These are phyloP conservation scores for Heliothis virescens DNA, from an alignment of 1,140 invertebrate genomes.

Conservation along the genomic window DNA sequence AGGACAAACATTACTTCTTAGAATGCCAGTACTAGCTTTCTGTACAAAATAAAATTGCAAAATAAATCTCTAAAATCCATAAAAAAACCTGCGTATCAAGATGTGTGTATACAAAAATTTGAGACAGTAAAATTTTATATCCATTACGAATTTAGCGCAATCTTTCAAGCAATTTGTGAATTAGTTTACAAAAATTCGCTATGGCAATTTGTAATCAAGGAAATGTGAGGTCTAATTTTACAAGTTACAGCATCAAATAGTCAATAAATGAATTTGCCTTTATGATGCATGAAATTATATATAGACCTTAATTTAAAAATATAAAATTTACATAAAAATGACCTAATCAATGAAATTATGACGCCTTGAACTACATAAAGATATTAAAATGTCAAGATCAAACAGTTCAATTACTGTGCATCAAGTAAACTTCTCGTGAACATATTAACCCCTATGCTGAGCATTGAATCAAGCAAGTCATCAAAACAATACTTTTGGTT, in stretches of 20 bases:
- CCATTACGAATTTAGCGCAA: background rate
- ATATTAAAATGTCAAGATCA: slow-evolving; percentile 23
- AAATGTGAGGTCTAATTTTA: background rate
- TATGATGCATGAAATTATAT: background rate
- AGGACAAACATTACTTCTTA: too few species aligned
- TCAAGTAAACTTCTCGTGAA: background rate
- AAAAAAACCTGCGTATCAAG: too few species aligned
- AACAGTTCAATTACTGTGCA: slow-evolving; percentile 24
- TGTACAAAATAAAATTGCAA: too few species aligned
- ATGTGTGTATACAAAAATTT: background rate
- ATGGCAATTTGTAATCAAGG: background rate
- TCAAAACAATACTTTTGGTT: background rate
- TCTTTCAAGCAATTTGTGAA: background rate
- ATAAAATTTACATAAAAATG: slow-evolving; percentile 15
- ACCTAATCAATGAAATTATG: slow-evolving; percentile 22
- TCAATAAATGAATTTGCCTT: background rate
- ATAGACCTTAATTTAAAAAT: background rate
- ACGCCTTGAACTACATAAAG: slow-evolving; percentile 16
- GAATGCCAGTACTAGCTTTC: too few species aligned
- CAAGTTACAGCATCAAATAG: background rate
- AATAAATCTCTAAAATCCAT: too few species aligned
- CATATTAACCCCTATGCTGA: background rate
- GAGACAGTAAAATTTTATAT: background rate
- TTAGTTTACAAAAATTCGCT: background rate
- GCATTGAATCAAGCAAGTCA: background rate